Base-by-base conservation (phyloP, 2,113 vertebrate genomes). In the Pterocles burchelli region DNA sequence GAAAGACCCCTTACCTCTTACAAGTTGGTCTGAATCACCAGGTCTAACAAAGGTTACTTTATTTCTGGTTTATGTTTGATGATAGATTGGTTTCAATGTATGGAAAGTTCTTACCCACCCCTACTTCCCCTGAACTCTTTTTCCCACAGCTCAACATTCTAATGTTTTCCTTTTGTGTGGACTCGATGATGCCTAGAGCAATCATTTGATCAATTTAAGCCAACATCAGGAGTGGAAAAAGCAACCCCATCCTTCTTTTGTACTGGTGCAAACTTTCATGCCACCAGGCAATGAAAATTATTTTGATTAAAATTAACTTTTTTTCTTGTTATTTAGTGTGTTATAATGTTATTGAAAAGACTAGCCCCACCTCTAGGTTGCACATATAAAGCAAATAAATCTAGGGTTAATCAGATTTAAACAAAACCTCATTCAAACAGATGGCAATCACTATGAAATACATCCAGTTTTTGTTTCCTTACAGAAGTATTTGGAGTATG, bases 361-460 rank as follows among this genome's bases (percentile, higher is more conserved):
- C 10, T 43, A 11, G 57, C 2, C 19, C 26, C 13, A 79, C 5
- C 25, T 63, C n/a, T 57, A 21, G 38, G 15, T 57, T 81, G 36
- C 10, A 68, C 16, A 54, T 65, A 65, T 41, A 72, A 82, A 82
- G 80, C 5, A 81, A 94, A 38, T 34, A 72, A 89, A 72, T 26
- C 31, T 38, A 71, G 15, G 81, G 15, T 45, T 89, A 79, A 95
- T 76, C 49, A 93, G 41, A 85, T 88, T 85, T 73, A 58, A 81
- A 49, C 5, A 67, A 81, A 91, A 65, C 5, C 25, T 75, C 52
- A 78, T 87, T 87, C 82, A 77, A 93, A 87, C 41, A 95, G 86
- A 92, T 89, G 80, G 70, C 43, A 95, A 89, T 94, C 80, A 58
- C 46, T 61, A 9, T 48, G 43, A 92, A 96, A 72, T 68, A 41